Evolutionary conservation across 2,113 vertebrate genomes (phyloP).

Genomic region (Ammospiza nelsoni): DNA sequence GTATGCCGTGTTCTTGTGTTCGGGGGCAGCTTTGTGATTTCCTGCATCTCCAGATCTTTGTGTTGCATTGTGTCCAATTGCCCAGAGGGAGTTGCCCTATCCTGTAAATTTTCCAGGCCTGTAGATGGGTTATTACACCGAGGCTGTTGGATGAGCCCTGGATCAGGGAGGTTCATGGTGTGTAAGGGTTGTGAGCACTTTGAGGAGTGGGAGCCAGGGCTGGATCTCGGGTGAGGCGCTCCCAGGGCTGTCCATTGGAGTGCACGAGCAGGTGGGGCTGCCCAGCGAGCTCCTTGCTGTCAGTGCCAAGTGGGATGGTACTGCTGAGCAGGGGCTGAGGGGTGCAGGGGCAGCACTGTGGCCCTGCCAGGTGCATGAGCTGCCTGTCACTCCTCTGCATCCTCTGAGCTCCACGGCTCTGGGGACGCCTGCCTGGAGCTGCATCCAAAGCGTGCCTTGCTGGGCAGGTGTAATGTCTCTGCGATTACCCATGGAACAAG

Average conservation of each 20-base stretch:
- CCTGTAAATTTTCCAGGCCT: neutral
- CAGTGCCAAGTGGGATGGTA: accelerated
- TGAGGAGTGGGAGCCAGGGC: accelerated
- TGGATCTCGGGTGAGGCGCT: accelerated
- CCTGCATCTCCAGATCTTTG: neutral
- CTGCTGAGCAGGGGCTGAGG: accelerated
- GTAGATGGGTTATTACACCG: accelerated
- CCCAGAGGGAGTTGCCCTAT: neutral
- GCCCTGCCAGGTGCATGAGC: accelerated
- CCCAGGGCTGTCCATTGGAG: neutral
- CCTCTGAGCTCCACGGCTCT: accelerated
- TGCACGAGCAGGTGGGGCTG: accelerated
- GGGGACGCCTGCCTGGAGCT: accelerated
- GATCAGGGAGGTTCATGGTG: accelerated
- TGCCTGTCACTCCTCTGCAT: accelerated
- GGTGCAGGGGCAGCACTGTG: accelerated
- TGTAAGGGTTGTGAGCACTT: neutral
- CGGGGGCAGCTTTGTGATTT: neutral
- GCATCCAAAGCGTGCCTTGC: neutral
- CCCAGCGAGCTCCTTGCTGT: accelerated
- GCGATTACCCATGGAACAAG: neutral
- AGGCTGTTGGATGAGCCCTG: neutral
- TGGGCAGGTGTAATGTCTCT: neutral
- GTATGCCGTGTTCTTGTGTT: neutral
- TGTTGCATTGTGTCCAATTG: neutral